Percentiles rank a stretch among this genome's conserved stretches.
phyloP scores from a whole-genome alignment of 1,140 invertebrate species.

The Zaprionus capensis region DNA sequence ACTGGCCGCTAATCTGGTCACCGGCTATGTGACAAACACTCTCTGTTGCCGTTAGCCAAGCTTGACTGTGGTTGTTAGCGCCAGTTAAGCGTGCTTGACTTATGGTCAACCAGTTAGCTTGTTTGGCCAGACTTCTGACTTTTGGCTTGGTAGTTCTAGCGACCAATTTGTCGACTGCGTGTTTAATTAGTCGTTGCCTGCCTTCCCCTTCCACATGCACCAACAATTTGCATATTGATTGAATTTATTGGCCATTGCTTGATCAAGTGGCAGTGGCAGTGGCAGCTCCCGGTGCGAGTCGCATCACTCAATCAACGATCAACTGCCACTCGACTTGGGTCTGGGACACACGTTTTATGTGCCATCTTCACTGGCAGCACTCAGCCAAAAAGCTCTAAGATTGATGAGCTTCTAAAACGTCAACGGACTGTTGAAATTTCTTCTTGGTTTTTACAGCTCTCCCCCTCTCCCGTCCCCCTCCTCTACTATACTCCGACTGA shows the following conservation, averaged over 20 bases:
- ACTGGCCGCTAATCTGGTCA: background rate
- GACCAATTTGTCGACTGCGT: constrained; percentile 43
- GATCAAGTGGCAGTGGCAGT: constrained; percentile 14
- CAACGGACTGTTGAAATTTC: background rate
- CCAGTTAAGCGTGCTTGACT: constrained; percentile 31
- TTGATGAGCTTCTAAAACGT: constrained; percentile 65
- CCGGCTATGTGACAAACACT: background rate
- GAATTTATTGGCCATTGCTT: constrained; percentile 61
- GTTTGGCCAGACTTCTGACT: constrained; percentile 1
- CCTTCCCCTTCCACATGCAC: background rate
- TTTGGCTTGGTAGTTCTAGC: constrained; percentile 1
- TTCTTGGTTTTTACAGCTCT: background rate
- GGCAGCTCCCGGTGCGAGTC: constrained; percentile 1
- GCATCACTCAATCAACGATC: constrained; percentile 58
- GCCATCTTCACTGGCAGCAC: constrained; percentile 63
- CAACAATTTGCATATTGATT: constrained; percentile 71
- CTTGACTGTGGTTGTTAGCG: constrained; percentile 15
- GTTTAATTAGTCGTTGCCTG: constrained; percentile 57
- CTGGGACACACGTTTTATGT: constrained; percentile 40
- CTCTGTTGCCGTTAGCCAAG: background rate
- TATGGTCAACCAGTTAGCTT: constrained; percentile 22
- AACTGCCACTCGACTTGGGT: constrained; percentile 40
- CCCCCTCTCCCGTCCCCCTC: no score
- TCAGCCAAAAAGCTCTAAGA: constrained; percentile 50
- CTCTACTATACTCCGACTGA: background rate